These are phyloP conservation scores for Crocallis elinguaria DNA, from an alignment of 2,888 invertebrate species.

Conservation along the genomic window DNA sequence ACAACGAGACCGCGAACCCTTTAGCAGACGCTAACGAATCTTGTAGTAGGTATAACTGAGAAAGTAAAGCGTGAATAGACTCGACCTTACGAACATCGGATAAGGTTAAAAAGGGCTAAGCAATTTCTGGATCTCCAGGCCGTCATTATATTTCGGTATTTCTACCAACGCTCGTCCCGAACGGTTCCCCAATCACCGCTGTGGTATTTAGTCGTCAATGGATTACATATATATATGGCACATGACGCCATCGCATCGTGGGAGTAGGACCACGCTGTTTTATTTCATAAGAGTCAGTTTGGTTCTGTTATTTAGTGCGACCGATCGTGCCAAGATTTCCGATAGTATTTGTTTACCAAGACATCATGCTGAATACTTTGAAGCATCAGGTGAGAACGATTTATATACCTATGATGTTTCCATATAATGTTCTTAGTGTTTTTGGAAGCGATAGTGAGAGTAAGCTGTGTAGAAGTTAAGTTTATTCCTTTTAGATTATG, in stretches of 20 bases:
- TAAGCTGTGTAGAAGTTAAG: background rate
- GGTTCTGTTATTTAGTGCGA: slow-evolving; percentile 45
- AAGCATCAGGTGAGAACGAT: background rate
- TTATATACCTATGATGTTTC: background rate
- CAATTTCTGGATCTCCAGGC: slow-evolving; percentile 12
- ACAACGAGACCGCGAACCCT: background rate
- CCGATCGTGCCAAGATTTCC: slow-evolving; percentile 34
- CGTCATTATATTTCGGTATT: slow-evolving; percentile 28
- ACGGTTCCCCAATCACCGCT: slow-evolving; percentile 41
- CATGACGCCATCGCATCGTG: slow-evolving; percentile 42
- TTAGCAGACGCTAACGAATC: too few relatives aligned
- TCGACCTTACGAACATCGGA: background rate
- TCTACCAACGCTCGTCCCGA: slow-evolving; percentile 55
- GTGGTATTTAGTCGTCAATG: slow-evolving; percentile 45
- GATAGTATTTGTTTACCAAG: background rate
- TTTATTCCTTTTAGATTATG: too few relatives aligned
- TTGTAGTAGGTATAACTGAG: too few relatives aligned
- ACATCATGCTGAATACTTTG: background rate
- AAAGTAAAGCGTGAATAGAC: too few relatives aligned
- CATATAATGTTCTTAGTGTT: background rate
- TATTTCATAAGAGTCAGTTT: slow-evolving; percentile 50
- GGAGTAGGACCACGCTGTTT: too few relatives aligned
- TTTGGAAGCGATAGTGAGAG: too few relatives aligned
- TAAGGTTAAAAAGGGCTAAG: background rate
- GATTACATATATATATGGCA: slow-evolving; percentile 38